phyloP scores from a whole-genome alignment of 2,888 invertebrate species.

The Eilema sororculum region DNA sequence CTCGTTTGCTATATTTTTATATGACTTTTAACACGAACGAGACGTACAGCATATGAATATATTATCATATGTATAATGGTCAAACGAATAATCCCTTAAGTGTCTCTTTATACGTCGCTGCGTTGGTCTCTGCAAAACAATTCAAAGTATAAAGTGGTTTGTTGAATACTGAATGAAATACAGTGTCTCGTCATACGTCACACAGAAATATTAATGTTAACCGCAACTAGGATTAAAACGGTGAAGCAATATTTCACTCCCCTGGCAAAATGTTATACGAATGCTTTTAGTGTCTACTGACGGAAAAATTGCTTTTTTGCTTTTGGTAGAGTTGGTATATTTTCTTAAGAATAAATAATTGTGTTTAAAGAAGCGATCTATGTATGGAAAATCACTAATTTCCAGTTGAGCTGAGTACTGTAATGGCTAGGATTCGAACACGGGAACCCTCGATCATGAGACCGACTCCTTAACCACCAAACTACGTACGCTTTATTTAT shows the following conservation, averaged over 20 bases:
- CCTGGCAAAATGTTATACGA: conserved; percentile 38
- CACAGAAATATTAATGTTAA: conserved; percentile 59
- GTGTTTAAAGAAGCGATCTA: no score
- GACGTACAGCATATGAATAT: conserved; percentile 39
- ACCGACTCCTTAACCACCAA: no score
- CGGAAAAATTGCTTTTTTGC: conserved; percentile 33
- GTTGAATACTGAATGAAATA: conserved; percentile 49
- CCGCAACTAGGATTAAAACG: conserved; percentile 56
- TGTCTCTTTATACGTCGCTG: conserved; percentile 25
- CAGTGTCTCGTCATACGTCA: conserved; percentile 48
- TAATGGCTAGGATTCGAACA: no score
- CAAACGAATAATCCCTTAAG: conserved; percentile 36
- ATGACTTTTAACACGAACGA: conserved; percentile 36
- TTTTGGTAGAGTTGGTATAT: no score
- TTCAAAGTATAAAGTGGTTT: conserved; percentile 39
- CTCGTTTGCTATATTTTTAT: conserved; percentile 44
- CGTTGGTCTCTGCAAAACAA: conserved; percentile 34
- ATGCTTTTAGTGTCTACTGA: conserved; percentile 47
- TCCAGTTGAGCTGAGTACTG: no score
- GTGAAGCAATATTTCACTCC: conserved; percentile 56
- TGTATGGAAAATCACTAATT: no score
- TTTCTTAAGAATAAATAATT: not conserved
- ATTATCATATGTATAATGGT: conserved; percentile 46
- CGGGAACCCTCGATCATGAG: no score
- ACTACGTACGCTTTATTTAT: no score